Conservation (phyloP, 2,888 invertebrate genomes). For the Schizotus pectinicornis region DNA sequence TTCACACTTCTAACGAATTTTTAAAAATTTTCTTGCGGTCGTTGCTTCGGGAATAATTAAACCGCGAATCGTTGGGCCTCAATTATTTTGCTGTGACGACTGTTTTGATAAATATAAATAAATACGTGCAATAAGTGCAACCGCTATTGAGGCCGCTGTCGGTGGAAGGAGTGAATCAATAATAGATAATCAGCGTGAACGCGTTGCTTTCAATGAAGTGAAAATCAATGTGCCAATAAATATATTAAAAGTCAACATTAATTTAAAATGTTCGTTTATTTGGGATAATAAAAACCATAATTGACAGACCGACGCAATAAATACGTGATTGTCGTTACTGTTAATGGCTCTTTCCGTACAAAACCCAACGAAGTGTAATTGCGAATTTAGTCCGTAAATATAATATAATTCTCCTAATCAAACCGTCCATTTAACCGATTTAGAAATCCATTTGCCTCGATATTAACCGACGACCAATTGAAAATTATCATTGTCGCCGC, state of each 20-base stretch:
- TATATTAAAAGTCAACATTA: conserved; percentile 23
- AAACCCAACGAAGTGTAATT: conserved; percentile 23
- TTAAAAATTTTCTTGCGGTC: too few species aligned
- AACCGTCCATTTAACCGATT: conserved; percentile 17
- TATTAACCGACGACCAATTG: conserved; percentile 7
- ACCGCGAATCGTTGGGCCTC: neutral
- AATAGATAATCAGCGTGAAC: too few species aligned
- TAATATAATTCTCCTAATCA: conserved; percentile 13
- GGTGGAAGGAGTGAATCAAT: too few species aligned
- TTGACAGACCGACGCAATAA: conserved; percentile 29
- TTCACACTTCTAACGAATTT: too few species aligned
- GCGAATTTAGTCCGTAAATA: conserved; percentile 19
- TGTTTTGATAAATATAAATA: too few species aligned
- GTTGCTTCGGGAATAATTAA: too few species aligned
- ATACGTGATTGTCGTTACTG: conserved; percentile 28
- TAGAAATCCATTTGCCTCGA: conserved; percentile 6
- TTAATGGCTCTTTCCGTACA: conserved; percentile 25
- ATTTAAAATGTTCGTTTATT: conserved; percentile 24
- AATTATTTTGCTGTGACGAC: neutral
- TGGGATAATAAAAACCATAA: conserved; percentile 26
- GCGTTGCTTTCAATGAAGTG: conserved; percentile 9
- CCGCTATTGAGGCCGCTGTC: too few species aligned
- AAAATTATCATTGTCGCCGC: conserved; percentile 1
- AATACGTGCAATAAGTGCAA: too few species aligned
- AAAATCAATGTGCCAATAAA: conserved; percentile 20